Percentiles rank a stretch among this genome's conserved stretches.
These are phyloP conservation scores for Sapayoa aenigma DNA, from an alignment of 2,113 vertebrate species.

Conservation along the genomic window DNA sequence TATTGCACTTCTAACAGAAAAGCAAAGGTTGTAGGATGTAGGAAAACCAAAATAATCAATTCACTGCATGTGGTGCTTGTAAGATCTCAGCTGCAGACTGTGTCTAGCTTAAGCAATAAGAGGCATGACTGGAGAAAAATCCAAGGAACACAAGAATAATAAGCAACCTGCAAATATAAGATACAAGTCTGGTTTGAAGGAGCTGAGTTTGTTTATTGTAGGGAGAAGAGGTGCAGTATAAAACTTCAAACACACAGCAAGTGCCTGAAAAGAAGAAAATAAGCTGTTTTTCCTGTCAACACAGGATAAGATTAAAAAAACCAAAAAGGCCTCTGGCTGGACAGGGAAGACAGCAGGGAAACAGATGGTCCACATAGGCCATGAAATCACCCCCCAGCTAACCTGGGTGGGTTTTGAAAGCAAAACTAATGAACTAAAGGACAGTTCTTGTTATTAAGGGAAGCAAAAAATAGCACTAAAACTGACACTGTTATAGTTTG, in stretches of 20 bases:
- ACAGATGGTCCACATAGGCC: neutral
- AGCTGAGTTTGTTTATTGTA: neutral
- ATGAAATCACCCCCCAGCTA: neutral
- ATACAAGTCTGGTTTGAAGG: neutral
- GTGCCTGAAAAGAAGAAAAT: neutral
- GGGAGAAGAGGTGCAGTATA: neutral
- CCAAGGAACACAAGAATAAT: neutral
- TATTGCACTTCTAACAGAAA: neutral
- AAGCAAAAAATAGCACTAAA: neutral
- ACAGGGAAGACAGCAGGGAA: neutral
- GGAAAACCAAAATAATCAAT: neutral
- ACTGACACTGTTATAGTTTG: neutral
- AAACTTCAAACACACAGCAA: neutral
- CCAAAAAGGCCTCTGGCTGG: neutral
- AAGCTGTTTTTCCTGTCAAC: neutral
- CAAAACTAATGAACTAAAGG: slow-evolving; percentile 3
- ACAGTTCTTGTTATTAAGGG: neutral
- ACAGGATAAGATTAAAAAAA: neutral
- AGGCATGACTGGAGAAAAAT: neutral
- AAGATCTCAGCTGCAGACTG: neutral
- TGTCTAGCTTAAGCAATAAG: neutral
- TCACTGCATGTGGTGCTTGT: neutral
- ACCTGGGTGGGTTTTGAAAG: neutral
- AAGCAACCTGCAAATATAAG: neutral
- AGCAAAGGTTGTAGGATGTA: neutral